These are phyloP conservation scores for Pecten maximus DNA, from an alignment of 2,888 invertebrate species.

Conservation along the genomic window DNA sequence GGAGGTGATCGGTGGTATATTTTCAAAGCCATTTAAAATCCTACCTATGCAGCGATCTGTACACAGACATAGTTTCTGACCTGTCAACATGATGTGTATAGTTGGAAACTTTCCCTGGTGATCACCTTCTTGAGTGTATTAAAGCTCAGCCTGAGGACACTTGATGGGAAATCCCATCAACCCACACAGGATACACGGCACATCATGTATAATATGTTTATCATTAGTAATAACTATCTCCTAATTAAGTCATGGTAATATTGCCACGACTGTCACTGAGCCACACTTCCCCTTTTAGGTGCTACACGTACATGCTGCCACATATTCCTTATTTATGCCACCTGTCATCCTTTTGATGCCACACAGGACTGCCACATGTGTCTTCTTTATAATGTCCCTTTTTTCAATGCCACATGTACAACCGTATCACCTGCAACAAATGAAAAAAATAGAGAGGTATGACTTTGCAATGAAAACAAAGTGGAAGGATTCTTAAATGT, in stretches of 20 bases:
- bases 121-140: background rate
- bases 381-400: too few species aligned
- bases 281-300: too few species aligned
- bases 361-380: too few species aligned
- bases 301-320: too few species aligned
- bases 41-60: background rate
- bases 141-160: background rate
- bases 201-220: background rate
- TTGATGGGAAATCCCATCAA: background rate
- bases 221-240: background rate
- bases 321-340: too few species aligned
- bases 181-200: background rate
- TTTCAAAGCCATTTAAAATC: background rate
- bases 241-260: background rate
- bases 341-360: too few species aligned
- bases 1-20: background rate
- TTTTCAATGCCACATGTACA: too few species aligned
- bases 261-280: too few species aligned
- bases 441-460: too few species aligned
- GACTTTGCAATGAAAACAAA: too few species aligned
- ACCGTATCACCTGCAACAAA: too few species aligned
- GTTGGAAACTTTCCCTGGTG: background rate
- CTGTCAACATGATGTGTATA: background rate
- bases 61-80: background rate
- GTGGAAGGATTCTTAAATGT: too few species aligned